Evolutionary conservation across 2,113 vertebrate genomes (phyloP).

Genomic region (Stercorarius parasiticus): DNA sequence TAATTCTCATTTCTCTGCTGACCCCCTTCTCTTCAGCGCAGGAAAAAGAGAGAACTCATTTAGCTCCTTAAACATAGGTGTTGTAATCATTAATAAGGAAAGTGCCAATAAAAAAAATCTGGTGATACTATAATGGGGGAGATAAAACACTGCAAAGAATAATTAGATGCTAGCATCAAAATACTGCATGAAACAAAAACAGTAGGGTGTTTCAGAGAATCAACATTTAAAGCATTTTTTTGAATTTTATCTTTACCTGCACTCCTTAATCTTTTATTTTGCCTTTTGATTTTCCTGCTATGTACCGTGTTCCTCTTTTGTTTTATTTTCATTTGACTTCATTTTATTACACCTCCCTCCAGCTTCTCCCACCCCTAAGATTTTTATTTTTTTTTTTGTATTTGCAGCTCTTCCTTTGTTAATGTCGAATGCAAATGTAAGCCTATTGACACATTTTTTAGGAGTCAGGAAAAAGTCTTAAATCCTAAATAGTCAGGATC

Average conservation of each 20-base stretch:
- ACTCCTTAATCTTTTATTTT: slow-evolving; percentile 69
- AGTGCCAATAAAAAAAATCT: slow-evolving; percentile 71
- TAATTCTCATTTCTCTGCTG: slow-evolving; percentile 57
- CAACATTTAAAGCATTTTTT: slow-evolving; percentile 65
- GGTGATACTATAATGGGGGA: slow-evolving; percentile 73
- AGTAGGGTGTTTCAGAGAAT: slow-evolving; percentile 64
- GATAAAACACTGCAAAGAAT: slow-evolving; percentile 72
- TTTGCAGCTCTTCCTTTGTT: slow-evolving; percentile 52
- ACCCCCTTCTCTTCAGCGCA: slow-evolving; percentile 33
- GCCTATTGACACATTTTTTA: slow-evolving; percentile 1
- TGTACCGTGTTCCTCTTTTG: slow-evolving; percentile 31
- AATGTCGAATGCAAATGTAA: background rate
- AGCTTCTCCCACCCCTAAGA: background rate
- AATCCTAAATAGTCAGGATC: background rate
- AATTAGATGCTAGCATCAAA: slow-evolving; percentile 73
- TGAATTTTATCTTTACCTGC: slow-evolving; percentile 66
- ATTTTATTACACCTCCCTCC: slow-evolving; percentile 39
- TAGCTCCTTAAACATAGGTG: slow-evolving; percentile 70
- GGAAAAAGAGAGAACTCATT: slow-evolving; percentile 71
- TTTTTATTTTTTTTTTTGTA: background rate
- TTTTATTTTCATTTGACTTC: slow-evolving; percentile 55
- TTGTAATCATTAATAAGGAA: slow-evolving; percentile 74
- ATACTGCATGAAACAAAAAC: slow-evolving; percentile 70
- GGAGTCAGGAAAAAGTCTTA: background rate
- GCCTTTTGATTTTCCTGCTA: slow-evolving; percentile 48